These are phyloP conservation scores for Neostethus bicornis DNA, from an alignment of 2,797 vertebrate species.

Conservation along the genomic window DNA sequence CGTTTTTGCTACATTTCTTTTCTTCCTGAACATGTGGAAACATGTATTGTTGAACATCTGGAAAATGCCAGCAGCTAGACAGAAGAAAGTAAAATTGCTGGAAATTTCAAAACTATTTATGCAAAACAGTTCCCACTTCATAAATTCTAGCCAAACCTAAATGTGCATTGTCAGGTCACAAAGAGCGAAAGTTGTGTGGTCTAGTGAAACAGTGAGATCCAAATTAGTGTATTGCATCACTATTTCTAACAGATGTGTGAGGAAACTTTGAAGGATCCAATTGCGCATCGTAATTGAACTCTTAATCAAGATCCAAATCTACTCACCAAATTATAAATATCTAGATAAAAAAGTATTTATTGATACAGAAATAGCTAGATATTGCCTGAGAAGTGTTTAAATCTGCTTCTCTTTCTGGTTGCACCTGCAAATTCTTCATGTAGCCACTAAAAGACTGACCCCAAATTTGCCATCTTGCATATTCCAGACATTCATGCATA, in stretches of 20 bases:
- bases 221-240: constrained; percentile 16
- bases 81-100: constrained; percentile 73
- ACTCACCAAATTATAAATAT: no score
- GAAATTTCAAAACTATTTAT: constrained; percentile 78
- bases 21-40: constrained; percentile 77
- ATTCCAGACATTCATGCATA: constrained; percentile 48
- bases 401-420: constrained; percentile 17
- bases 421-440: constrained; percentile 21
- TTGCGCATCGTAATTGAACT: neutral
- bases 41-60: constrained; percentile 80
- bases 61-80: constrained; percentile 69
- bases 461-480: constrained; percentile 32
- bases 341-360: no score
- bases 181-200: constrained; percentile 38
- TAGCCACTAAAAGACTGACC: constrained; percentile 45
- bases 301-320: no score
- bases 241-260: constrained; percentile 13
- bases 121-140: constrained; percentile 74
- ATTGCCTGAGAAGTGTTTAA: constrained; percentile 12
- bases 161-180: constrained; percentile 36
- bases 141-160: constrained; percentile 69
- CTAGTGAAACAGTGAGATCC: constrained; percentile 9
- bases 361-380: no score
- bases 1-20: no score
- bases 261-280: neutral